phyloP scores from a whole-genome alignment of 2,797 vertebrate genomes.

The Lepus townsendii region DNA sequence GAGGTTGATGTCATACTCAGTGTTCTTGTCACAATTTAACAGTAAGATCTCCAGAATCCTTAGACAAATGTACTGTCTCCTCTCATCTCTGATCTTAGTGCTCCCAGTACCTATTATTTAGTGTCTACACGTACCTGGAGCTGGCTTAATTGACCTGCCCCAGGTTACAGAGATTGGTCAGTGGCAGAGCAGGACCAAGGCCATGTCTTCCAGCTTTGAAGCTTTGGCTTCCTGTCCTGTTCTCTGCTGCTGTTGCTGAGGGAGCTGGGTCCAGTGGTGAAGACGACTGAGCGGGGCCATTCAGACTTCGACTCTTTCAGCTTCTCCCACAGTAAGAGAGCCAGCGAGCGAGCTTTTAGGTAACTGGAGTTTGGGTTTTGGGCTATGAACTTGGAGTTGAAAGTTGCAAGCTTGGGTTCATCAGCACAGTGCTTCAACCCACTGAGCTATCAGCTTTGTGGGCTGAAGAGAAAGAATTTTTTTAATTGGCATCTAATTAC shows the following conservation, averaged over 20 bases:
- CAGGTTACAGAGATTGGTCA: not conserved
- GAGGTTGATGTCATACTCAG: not conserved
- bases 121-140: not conserved
- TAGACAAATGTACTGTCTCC: not conserved
- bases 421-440: not conserved
- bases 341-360: not conserved
- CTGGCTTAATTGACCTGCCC: not conserved
- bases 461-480: not conserved
- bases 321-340: not conserved
- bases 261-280: not conserved
- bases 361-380: not conserved
- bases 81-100: not conserved
- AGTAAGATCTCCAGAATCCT: not conserved
- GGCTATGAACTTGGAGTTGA: not conserved
- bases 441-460: not conserved
- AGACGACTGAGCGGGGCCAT: not conserved
- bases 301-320: not conserved
- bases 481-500: slow-evolving; percentile 7
- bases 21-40: not conserved
- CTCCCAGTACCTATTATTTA: not conserved
- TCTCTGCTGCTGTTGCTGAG: not conserved
- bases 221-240: not conserved
- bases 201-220: not conserved
- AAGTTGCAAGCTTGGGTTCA: not conserved
- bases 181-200: not conserved